Base-by-base conservation (phyloP, 2,888 invertebrate species). In the Agrotis puta region DNA sequence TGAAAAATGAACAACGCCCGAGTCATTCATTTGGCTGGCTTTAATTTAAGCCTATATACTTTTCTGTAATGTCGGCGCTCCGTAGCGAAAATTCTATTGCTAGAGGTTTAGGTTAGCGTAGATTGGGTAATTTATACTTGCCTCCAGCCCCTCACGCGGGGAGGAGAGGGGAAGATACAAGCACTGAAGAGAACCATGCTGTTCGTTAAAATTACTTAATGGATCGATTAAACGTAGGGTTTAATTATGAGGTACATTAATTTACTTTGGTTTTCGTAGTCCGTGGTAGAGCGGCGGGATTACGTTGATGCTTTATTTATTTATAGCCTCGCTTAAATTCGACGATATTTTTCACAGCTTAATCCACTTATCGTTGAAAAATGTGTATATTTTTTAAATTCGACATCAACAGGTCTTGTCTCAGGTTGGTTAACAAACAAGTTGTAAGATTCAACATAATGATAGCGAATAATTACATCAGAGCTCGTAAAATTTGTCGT, bases 121-220 rank as follows among this genome's bases (percentile, higher is more conserved):
- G 95, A 95, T 95, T 95, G 93, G 94, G 95, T 94, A 95, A 95
- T 95, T 95, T 95, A 95, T 95, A 95, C 92, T 95, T 92, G 93
- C 94, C 94, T 91, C 91, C 91, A 88, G 85, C 90, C 89, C 89
- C 91, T 87, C 81, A 88, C 83, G 79, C 79, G 83, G 84, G 85
- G 84, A 77, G 84, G 85, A 86, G 88, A 47, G 88, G 88, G 89
- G 88, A 85, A 88, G 90, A 89, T 91, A 92, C 91, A 91, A 91
- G 92, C 89, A 89, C 88, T 89, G 88, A 89, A 92, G 88, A 89
- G 90, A 92, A 90, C 91, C 90, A 90, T 90, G 90, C 88, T 92
- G 91, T 93, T 93, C 92, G 92, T 93, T 94, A 92, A 94, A 94
- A 94, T 94, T 93, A 93, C 92, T 92, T 94, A 93, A 94, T 94